These are phyloP conservation scores for Penelope pileata DNA, from an alignment of 2,113 vertebrate species.

Conservation along the genomic window DNA sequence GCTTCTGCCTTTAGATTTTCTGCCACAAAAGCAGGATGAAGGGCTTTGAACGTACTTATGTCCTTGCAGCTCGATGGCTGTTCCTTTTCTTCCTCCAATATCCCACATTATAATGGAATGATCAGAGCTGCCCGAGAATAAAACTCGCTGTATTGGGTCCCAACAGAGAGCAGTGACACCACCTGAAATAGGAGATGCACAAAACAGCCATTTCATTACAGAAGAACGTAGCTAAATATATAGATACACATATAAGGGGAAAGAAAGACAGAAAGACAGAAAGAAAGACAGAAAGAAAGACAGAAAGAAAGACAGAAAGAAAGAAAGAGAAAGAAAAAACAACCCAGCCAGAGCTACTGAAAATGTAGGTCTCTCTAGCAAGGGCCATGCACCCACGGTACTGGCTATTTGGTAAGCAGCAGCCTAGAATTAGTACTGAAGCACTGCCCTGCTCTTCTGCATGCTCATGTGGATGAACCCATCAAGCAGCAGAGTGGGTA, in stretches of 20 bases:
- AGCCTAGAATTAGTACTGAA: neutral
- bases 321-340: too few relatives aligned
- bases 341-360: neutral
- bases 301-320: neutral
- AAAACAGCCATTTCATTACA: neutral
- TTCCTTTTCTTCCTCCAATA: conserved; percentile 97
- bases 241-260: neutral
- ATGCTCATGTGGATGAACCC: neutral
- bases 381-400: neutral
- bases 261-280: neutral
- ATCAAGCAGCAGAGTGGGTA: neutral
- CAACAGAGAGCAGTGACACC: conserved; percentile 95
- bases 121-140: conserved; percentile 97
- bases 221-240: neutral
- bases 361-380: neutral
- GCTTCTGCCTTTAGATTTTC: conserved; percentile 24
- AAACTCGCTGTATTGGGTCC: conserved; percentile 90
- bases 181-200: conserved; percentile 76
- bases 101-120: conserved; percentile 99
- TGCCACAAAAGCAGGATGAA: conserved; percentile 6
- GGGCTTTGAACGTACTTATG: conserved; percentile 86
- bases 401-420: neutral
- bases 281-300: too few relatives aligned
- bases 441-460: neutral
- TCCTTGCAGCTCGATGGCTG: conserved; percentile 96